Evolutionary conservation across 2,113 vertebrate genomes (phyloP).

Genomic region (Tragelaphus scriptus): DNA sequence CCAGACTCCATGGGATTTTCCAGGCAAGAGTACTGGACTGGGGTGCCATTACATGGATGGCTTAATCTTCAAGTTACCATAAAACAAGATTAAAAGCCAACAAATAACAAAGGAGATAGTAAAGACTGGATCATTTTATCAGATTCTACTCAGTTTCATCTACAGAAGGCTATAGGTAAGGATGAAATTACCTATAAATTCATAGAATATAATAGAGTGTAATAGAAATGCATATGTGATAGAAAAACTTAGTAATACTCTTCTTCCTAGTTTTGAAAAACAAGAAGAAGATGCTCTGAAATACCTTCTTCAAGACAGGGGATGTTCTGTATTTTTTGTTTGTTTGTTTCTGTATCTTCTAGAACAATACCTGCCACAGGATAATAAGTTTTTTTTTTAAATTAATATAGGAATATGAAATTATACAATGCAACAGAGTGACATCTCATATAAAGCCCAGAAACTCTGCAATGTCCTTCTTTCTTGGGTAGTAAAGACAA

Average conservation of each 20-base stretch:
- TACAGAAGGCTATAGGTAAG: slow-evolving; percentile 44
- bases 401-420: slow-evolving; percentile 2
- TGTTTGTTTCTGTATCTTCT: not conserved
- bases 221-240: not conserved
- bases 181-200: not conserved
- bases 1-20: too few relatives aligned
- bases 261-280: not conserved
- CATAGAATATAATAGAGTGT: not conserved
- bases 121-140: slow-evolving; percentile 14
- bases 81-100: slow-evolving; percentile 36
- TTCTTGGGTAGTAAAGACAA: not conserved
- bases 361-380: not conserved
- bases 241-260: not conserved
- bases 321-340: not conserved
- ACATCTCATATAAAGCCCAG: not conserved
- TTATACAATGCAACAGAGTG: not conserved
- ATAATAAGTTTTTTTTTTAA: not conserved
- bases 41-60: not conserved
- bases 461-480: not conserved
- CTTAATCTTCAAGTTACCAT: slow-evolving; percentile 11
- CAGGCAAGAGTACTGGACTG: too few relatives aligned
- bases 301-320: not conserved
- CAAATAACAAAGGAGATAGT: not conserved
- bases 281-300: not conserved
- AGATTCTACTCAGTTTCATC: slow-evolving; percentile 15